Percentiles rank a stretch among this genome's conserved stretches.
These are phyloP conservation scores for Pectinophora gossypiella DNA, from an alignment of 1,140 invertebrate genomes.

Conservation along the genomic window DNA sequence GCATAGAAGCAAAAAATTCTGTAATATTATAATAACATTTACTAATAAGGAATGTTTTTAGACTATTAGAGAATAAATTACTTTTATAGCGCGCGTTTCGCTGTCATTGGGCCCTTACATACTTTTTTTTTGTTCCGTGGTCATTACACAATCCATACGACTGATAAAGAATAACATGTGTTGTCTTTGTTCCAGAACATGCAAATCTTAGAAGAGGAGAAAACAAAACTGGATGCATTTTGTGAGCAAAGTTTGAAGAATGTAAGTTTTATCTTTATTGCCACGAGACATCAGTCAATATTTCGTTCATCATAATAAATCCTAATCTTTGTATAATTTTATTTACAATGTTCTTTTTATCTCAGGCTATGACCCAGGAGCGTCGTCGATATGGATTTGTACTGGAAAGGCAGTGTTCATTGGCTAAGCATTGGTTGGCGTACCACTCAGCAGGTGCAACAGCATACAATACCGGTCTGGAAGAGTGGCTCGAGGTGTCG, in stretches of 20 bases:
- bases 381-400: constrained; percentile 94
- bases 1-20: no score
- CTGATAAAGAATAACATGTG: no score
- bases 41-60: no score
- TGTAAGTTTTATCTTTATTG: constrained; percentile 79
- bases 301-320: no score
- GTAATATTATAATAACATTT: no score
- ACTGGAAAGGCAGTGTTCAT: constrained; percentile 91
- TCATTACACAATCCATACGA: no score
- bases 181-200: constrained; percentile 83
- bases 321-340: neutral
- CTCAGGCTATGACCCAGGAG: constrained; percentile 95
- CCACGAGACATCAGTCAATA: constrained; percentile 9
- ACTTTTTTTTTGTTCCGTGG: no score
- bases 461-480: constrained; percentile 86
- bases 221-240: constrained; percentile 91
- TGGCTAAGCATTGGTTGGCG: constrained; percentile 93
- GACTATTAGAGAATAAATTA: no score
- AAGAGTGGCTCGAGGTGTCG: constrained; percentile 92
- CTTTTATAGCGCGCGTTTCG: no score
- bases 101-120: no score
- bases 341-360: constrained; percentile 7
- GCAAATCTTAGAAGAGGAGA: constrained; percentile 93
- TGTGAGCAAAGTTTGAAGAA: constrained; percentile 94
- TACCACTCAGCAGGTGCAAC: constrained; percentile 88